Evolutionary conservation across 2,797 vertebrate genomes (phyloP), one percentile per base, ranked within the genome.

Genomic region (Chelon labrosus): DNA sequence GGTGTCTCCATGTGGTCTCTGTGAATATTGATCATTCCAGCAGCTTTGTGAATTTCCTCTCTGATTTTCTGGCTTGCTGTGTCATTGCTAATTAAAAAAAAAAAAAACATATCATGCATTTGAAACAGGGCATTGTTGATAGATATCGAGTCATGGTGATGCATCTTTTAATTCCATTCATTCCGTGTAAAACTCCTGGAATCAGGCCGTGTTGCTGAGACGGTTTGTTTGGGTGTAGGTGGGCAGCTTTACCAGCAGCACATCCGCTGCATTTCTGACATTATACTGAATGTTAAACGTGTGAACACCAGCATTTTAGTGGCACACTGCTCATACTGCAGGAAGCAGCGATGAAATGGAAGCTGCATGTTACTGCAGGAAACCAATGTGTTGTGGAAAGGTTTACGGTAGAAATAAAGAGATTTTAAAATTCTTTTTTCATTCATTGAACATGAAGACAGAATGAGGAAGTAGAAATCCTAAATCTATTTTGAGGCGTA

Each of bases 21-120:
- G 16, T 83, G 8, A 78, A 60, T 60, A 61, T 61, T 73, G 54
- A 66, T 88, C 59, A 71, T 82, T 83, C 57, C 52, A 82, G 86
- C 88, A 90, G 88, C 88, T 90, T 85, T 55, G 56, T 74, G 65
- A 73, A 73, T 77, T 68, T 70, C 60, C 51, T 57, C 57, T 65
- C 8, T 73, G 61, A 19, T 67, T 77, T 69, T 82, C 22, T 58
- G 14, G 39, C 47, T 65, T 55, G 37, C 66, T 74, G 44, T 70
- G 44, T 75, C 10, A 31, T 50, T 41, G 65, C 69, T 70, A 65
- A 64, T 37, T 71, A 61, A 75, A 39, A 77, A 20, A 39, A 69
- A 77, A 12, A 31, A 31, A 31, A 31, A 35, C 72, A 75, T 78
- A 82, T 87, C 66, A 65, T 79, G 56, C 57, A 57, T 79, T 65